Evolutionary conservation across 2,113 vertebrate genomes (phyloP).

Genomic region (Agelaius phoeniceus): DNA sequence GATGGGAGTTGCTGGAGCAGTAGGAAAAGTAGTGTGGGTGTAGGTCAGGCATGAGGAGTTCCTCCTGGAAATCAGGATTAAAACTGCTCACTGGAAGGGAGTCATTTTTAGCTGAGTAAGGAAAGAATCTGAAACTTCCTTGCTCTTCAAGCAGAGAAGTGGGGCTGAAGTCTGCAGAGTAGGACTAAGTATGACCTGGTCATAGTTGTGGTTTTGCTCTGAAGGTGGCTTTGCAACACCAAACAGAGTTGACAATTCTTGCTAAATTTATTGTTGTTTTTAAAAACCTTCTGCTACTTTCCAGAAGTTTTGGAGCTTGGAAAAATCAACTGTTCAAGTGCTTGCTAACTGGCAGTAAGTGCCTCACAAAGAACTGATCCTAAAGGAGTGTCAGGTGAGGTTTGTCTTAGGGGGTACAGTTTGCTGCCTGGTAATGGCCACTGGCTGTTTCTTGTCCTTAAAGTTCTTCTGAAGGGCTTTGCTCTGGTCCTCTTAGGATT

Average conservation of each 20-base stretch:
- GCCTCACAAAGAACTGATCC: neutral
- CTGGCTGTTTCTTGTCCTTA: neutral
- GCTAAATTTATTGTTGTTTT: neutral
- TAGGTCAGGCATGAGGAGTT: neutral
- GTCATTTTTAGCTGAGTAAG: neutral
- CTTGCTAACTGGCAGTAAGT: neutral
- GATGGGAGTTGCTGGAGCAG: accelerated
- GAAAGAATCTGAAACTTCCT: neutral
- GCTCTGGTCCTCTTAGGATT: accelerated
- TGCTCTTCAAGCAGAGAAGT: neutral
- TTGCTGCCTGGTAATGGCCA: accelerated
- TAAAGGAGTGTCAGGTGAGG: neutral
- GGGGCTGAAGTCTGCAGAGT: neutral
- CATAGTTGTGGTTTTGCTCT: accelerated
- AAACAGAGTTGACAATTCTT: neutral
- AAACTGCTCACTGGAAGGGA: neutral
- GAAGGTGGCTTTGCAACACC: neutral
- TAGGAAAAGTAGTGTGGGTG: neutral
- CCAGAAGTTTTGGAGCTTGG: neutral
- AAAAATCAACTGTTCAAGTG: accelerated
- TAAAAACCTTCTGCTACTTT: neutral
- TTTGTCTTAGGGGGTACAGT: neutral
- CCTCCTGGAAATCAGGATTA: neutral
- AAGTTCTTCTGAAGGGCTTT: neutral
- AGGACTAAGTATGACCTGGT: neutral